These are phyloP conservation scores for Solenodon paradoxus DNA, from an alignment of 2,113 vertebrate species.

Conservation along the genomic window DNA sequence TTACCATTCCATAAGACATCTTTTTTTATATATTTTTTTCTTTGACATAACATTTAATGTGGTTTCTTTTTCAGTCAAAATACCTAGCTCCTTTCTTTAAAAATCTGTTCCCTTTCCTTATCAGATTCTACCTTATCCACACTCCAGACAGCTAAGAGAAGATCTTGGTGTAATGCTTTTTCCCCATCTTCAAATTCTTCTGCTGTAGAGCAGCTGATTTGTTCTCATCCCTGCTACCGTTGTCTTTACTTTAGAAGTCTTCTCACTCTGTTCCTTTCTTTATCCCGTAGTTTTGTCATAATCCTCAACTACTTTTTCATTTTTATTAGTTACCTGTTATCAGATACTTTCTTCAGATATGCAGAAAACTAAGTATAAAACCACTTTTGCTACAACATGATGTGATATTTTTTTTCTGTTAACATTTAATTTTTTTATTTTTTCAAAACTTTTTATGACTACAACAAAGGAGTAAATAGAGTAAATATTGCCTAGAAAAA, in stretches of 20 bases:
- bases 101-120: neutral
- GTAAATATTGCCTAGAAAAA: neutral
- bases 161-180: neutral
- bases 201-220: neutral
- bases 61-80: neutral
- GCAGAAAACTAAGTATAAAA: neutral
- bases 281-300: neutral
- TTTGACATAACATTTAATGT: neutral
- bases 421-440: neutral
- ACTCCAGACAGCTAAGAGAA: neutral
- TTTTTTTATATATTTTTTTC: neutral
- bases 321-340: neutral
- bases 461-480: neutral
- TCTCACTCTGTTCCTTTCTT: neutral
- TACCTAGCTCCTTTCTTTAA: neutral
- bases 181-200: neutral
- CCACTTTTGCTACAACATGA: neutral
- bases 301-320: neutral
- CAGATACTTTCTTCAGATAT: neutral
- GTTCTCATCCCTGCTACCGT: neutral
- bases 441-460: neutral
- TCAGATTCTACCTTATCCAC: neutral
- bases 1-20: neutral
- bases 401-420: neutral
- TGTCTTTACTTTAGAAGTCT: neutral